Conservation (phyloP, 2,888 invertebrate genomes). For the Rhaphigaster nebulosa region DNA sequence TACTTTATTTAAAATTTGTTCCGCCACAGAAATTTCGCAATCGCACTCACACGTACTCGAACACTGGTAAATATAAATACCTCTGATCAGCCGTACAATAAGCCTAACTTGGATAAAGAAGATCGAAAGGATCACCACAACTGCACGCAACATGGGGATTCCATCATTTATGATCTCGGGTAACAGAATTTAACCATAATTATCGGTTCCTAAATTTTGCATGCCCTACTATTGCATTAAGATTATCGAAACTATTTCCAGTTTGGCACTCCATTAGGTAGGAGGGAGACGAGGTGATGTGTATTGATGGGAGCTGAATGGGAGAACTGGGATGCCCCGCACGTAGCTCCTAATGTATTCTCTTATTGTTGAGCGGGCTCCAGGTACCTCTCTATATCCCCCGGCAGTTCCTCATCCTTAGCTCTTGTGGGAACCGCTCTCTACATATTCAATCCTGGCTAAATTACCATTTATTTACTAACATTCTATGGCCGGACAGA, state of each 20-base stretch:
- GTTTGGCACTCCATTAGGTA: conserved; percentile 2
- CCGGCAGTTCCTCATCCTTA: conserved; percentile 39
- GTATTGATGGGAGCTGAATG: conserved; percentile 28
- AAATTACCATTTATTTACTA: conserved; percentile 37
- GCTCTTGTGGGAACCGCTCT: conserved; percentile 36
- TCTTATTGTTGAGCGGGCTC: conserved; percentile 14
- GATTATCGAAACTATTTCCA: background rate
- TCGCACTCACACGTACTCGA: too few species aligned
- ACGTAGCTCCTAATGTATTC: conserved; percentile 43
- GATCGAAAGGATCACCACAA: too few species aligned
- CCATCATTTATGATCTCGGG: background rate
- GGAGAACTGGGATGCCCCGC: background rate
- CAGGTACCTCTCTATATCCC: conserved; percentile 46
- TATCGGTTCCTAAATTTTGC: background rate
- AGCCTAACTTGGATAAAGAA: too few species aligned
- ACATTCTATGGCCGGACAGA: conserved; percentile 27
- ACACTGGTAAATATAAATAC: too few species aligned
- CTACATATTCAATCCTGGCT: conserved; percentile 44
- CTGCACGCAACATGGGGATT: background rate
- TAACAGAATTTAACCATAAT: background rate
- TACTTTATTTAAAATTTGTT: too few species aligned
- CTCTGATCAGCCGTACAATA: too few species aligned
- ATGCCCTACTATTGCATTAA: background rate
- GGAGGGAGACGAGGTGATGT: background rate
- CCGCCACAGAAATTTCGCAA: too few species aligned